Conservation (phyloP, 2,113 vertebrate species). For the Phalacrocorax carbo region DNA sequence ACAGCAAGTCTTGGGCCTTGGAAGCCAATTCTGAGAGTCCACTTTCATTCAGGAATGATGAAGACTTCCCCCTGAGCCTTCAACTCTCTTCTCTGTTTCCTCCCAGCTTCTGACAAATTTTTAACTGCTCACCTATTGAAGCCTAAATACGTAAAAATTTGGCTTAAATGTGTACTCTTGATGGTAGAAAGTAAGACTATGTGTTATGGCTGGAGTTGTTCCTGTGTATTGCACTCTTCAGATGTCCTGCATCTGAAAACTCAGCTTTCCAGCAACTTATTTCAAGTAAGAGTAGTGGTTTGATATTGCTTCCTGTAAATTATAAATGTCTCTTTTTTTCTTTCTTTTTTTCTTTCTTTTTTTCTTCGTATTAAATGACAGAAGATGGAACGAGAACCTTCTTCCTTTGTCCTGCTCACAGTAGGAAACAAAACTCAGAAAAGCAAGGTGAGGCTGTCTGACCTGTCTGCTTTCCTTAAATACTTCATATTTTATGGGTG, state of each 20-base stretch:
- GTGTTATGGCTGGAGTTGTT: neutral
- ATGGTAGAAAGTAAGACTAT: neutral
- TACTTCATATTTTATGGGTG: neutral
- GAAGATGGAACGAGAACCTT: conserved; percentile 78
- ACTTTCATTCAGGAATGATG: neutral
- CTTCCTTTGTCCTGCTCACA: conserved; percentile 84
- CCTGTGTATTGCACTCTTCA: neutral
- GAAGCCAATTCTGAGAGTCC: neutral
- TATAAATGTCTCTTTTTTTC: neutral
- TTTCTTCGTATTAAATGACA: neutral
- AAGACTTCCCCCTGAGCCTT: neutral
- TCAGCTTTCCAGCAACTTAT: neutral
- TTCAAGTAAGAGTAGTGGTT: neutral
- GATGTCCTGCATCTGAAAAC: neutral
- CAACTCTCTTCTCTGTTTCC: neutral
- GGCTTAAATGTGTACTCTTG: neutral
- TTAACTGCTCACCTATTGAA: neutral
- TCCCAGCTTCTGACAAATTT: neutral
- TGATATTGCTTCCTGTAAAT: neutral
- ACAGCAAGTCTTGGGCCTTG: neutral
- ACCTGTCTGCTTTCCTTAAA: neutral
- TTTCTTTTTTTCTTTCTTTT: neutral
- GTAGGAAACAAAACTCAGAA: conserved; percentile 81
- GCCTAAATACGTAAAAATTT: neutral
- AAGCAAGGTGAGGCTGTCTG: conserved; percentile 85